A percentile compares a stretch with the other conserved stretches of the same genome.
These are phyloP conservation scores for Tetanocera ferruginea DNA, from an alignment of 2,888 invertebrate species.

Conservation along the genomic window DNA sequence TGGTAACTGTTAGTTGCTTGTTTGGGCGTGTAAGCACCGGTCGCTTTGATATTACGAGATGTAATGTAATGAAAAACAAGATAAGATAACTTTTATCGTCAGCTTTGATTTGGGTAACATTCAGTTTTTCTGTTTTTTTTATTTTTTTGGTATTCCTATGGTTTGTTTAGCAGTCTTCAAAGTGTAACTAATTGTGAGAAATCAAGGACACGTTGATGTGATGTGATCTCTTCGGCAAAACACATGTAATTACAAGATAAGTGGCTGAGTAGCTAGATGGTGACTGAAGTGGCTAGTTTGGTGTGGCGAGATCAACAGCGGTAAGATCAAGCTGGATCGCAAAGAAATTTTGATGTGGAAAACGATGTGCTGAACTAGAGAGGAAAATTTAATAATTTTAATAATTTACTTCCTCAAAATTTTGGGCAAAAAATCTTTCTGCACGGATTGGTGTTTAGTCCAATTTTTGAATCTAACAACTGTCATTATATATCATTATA, in stretches of 20 bases:
- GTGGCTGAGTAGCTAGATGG: not conserved
- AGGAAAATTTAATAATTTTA: not conserved
- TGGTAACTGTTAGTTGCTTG: not conserved
- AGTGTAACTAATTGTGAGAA: slow-evolving; percentile 8
- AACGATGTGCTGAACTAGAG: not conserved
- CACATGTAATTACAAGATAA: slow-evolving; percentile 2
- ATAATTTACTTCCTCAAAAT: no score
- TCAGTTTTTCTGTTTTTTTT: slow-evolving; percentile 29
- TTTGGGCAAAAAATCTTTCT: no score
- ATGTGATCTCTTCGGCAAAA: not conserved
- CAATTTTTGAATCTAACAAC: no score
- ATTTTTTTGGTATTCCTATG: slow-evolving; percentile 33
- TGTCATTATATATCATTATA: no score
- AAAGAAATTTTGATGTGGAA: not conserved
- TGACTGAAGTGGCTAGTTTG: not conserved
- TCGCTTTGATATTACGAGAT: slow-evolving; percentile 27
- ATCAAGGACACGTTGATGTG: not conserved
- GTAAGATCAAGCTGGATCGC: not conserved
- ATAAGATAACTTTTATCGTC: slow-evolving; percentile 21
- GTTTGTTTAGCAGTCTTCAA: slow-evolving; percentile 10
- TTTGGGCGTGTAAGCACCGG: not conserved
- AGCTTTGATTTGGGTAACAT: not conserved
- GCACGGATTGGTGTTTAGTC: no score
- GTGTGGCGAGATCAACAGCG: not conserved
- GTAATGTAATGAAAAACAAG: slow-evolving; percentile 13